These are phyloP conservation scores for Engraulis encrasicolus DNA, from an alignment of 2,113 vertebrate species.

Conservation along the genomic window DNA sequence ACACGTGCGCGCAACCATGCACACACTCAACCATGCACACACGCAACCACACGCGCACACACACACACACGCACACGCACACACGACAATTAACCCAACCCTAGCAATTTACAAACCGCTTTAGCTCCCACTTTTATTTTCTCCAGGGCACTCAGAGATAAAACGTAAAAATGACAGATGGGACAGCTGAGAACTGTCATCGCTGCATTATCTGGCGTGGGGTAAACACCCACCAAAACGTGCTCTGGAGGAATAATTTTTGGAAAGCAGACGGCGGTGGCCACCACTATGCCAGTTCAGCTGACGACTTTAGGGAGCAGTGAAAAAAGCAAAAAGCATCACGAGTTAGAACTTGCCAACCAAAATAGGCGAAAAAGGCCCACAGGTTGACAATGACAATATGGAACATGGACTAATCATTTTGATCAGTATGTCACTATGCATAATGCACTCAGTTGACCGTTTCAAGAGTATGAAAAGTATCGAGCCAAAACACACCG, in stretches of 20 bases:
- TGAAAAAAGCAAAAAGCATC: neutral
- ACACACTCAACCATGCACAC: neutral
- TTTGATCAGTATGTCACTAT: no score
- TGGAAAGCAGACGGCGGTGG: neutral
- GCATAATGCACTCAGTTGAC: no score
- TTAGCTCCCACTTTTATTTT: neutral
- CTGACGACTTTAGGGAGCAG: neutral
- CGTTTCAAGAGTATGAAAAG: neutral
- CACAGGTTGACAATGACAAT: neutral
- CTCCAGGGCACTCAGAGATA: constrained; percentile 2
- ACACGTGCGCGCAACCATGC: neutral
- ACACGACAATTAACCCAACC: neutral
- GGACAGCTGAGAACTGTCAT: neutral
- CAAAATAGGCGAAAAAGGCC: neutral
- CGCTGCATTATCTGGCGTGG: neutral
- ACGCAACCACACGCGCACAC: neutral
- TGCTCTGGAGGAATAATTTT: neutral
- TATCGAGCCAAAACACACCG: neutral
- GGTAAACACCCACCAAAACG: neutral
- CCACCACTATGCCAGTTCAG: neutral
- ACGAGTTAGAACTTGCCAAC: neutral
- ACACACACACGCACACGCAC: neutral
- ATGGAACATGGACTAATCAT: no score
- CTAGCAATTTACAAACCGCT: constrained; percentile 12
- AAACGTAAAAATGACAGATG: constrained; percentile 20